These are phyloP conservation scores for Penaeus chinensis DNA, from an alignment of 1,140 invertebrate species.

Conservation along the genomic window DNA sequence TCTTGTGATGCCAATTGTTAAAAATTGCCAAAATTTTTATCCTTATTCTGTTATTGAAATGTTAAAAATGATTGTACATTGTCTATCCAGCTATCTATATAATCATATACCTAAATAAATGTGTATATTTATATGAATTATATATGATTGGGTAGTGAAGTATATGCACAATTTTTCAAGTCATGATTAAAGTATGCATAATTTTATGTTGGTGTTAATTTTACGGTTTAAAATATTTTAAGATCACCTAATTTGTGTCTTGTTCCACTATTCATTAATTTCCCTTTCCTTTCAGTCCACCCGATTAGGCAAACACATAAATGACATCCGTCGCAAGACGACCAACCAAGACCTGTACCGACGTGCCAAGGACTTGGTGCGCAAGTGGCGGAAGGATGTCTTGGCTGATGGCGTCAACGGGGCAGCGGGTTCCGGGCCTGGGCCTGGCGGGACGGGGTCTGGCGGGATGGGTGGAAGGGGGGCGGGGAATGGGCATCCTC, in stretches of 20 bases:
- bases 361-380: conserved; percentile 89
- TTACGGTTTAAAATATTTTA: not conserved
- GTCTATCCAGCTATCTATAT: not conserved
- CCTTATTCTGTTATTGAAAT: no score
- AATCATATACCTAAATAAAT: not conserved
- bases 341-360: conserved; percentile 81
- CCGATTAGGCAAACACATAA: conserved; percentile 93
- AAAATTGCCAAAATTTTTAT: no score
- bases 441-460: conserved; percentile 56
- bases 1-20: no score
- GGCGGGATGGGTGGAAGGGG: conserved; percentile 42
- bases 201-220: no score
- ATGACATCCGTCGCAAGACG: conserved; percentile 88
- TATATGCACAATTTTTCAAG: not conserved
- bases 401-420: conserved; percentile 70
- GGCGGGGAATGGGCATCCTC: conserved; percentile 46
- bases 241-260: not conserved
- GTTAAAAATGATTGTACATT: no score
- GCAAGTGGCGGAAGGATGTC: conserved; percentile 87
- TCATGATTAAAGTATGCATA: no score
- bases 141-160: not conserved
- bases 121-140: not conserved
- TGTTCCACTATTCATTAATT: not conserved
- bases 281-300: conserved; percentile 74
- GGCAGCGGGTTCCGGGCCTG: conserved; percentile 57